Evolutionary conservation across 2,888 invertebrate genomes (phyloP), one percentile per base, ranked within the genome.

Genomic region (Chrysolina oricalcia): DNA sequence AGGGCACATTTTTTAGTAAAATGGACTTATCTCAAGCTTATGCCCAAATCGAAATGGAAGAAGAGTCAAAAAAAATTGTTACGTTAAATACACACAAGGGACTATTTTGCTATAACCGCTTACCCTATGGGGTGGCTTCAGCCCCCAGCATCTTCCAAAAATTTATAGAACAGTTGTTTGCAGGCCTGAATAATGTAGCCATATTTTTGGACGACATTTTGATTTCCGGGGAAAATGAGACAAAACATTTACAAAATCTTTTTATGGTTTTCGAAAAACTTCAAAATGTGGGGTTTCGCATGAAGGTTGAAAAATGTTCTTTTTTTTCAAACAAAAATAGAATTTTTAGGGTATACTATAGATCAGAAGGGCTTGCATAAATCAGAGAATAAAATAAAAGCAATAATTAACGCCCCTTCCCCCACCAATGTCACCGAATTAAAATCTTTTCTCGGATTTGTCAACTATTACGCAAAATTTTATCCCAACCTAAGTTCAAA

Each of bases 121-220:
- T 85, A 23, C 78, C 84, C 13, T 86, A 80, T 69, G 85, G 85
- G 0, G 77, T 87, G 17, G 81, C 83, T 6, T 83, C 80, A 40
- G 85, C 84, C 3, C 85, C 86, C 0, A 83, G 83, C 5, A 85
- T 85, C 71, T 87, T 87, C 72, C 86, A 88, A 81, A 81, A 81
- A 73, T 70, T 84, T 0, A 87, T 88, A 83, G 75, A 78, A 23
- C 46, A 67, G n/a, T 35, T 17, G 71, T 27, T 82, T 78, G 9
- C 19, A 21, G 56, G 15, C 0, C 71, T 84, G 43, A 80, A 82
- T 0, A 83, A 83, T 0, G 82, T 84, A 0, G 77, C 75, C 1
- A 76, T 79, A 1, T 84, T 81, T 81, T 64, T 82, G 0, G 83
- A 85, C 15, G 85, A 86, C 59, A 79, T 86, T 3, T 80, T 85